Evolutionary conservation across 2,113 vertebrate genomes (phyloP), one percentile per base, ranked within the genome.

Genomic region (Cyprinodon tularosa): DNA sequence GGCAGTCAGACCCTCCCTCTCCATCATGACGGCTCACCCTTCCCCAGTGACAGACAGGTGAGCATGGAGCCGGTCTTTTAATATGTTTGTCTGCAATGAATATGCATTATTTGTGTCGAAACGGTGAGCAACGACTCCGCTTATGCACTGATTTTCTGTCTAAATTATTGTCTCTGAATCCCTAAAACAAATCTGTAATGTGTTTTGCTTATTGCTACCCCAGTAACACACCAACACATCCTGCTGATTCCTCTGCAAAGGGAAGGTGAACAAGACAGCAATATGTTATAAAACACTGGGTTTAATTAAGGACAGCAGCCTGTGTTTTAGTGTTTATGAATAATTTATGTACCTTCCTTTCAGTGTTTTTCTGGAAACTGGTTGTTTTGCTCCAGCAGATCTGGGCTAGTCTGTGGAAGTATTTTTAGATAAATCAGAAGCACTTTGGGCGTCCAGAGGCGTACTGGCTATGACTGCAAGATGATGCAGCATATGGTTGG

Each of bases 1-100:
- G 74, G 68, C 76, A 87, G 86, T 75, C 90, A 91, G 48, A 84
- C 95, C 0, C 89, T 92, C 60, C 84, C 93, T 36, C 92, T 94
- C 64, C 93, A 92, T 36, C 91, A 91, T 37, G 96, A 97, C 81
- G 96, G 83, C 66, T 84, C 86, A 20, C 86, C 82, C 70, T 86
- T 91, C 74, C 94, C 95, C 64, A 92, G 84, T 62, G 95, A 96
- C 79, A 93, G 95, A 96, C 96, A 99, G 96, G 97, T 98, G 83
- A 92, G 95, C 66, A 12, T 14, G n/a, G 65, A 66, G 68, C 80
- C 50, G 62, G 4, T 12, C 20, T 77, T 6, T 71, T 65, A 59
- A 50, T 67, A 36, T 72, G 12, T 80, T 62, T 63, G 45, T 57
- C 36, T 70, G 59, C 71, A 8, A 36, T 39, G 14, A 50, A 14